Evolutionary conservation across 1,140 invertebrate genomes (phyloP).

Genomic region (Melipona quadrifasciata): DNA sequence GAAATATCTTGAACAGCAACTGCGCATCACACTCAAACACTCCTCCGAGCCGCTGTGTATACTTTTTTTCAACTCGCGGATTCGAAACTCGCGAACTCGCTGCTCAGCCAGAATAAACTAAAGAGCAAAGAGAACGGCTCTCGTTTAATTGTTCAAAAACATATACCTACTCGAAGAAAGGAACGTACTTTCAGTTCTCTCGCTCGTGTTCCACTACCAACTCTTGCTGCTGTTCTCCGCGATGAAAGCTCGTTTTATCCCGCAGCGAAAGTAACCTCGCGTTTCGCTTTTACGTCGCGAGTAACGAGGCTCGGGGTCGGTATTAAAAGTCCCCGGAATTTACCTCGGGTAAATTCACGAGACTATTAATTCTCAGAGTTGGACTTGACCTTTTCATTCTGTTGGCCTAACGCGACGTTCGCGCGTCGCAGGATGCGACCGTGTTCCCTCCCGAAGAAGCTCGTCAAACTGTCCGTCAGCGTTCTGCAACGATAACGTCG

Average conservation of each 20-base stretch:
- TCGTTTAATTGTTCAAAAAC: constrained; percentile 23
- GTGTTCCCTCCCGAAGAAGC: neutral
- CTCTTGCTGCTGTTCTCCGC: neutral
- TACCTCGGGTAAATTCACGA: constrained; percentile 34
- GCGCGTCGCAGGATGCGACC: neutral
- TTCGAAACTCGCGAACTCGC: too few species aligned
- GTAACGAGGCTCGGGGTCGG: constrained; percentile 2
- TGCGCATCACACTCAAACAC: neutral
- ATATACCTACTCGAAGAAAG: neutral
- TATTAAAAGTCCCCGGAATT: constrained; percentile 42
- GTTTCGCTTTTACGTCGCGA: constrained; percentile 15
- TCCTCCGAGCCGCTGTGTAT: neutral
- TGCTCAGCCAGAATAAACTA: too few species aligned
- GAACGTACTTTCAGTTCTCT: neutral
- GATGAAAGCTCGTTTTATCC: constrained; percentile 14
- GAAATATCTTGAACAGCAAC: neutral
- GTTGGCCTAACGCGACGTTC: constrained; percentile 19
- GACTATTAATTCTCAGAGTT: constrained; percentile 24
- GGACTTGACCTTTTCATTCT: constrained; percentile 2
- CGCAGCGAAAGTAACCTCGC: constrained; percentile 16
- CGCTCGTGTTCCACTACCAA: neutral
- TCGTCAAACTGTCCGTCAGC: neutral
- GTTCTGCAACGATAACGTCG: constrained; percentile 4
- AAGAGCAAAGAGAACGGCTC: neutral
- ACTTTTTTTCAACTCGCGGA: neutral